Conservation (phyloP, 2,888 invertebrate species). For the Rhyacophila evoluta region DNA sequence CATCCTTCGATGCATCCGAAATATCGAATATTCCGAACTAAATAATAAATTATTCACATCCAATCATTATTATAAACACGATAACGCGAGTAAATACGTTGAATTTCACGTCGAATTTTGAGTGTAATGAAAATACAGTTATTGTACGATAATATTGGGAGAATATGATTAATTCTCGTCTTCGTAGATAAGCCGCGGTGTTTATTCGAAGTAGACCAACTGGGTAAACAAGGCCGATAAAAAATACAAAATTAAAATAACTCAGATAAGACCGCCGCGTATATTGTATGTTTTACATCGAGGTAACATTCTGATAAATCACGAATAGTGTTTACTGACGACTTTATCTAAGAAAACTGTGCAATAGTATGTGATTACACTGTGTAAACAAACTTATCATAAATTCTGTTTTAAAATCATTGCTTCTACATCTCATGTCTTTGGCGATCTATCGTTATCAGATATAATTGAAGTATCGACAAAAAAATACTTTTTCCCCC, state of each 20-base stretch:
- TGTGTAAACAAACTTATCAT: slow-evolving; percentile 54
- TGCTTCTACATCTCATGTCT: slow-evolving; percentile 29
- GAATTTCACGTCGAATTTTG: background rate
- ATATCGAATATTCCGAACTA: background rate
- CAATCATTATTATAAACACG: background rate
- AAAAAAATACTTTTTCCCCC: background rate
- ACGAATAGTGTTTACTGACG: slow-evolving; percentile 47
- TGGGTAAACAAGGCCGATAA: slow-evolving; percentile 45
- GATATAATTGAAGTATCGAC: background rate
- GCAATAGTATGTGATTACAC: slow-evolving; percentile 47
- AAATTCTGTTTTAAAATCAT: slow-evolving; percentile 48
- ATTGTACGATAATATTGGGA: background rate
- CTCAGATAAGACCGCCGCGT: slow-evolving; percentile 35
- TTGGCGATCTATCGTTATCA: slow-evolving; percentile 45
- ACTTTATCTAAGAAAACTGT: slow-evolving; percentile 53
- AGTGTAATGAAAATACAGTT: slow-evolving; percentile 32
- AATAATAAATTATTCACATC: slow-evolving; percentile 13
- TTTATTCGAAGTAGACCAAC: slow-evolving; percentile 35
- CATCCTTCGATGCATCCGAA: slow-evolving; percentile 13
- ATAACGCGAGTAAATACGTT: background rate
- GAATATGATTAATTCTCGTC: slow-evolving; percentile 35
- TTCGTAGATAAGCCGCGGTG: slow-evolving; percentile 42
- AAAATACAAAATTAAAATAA: slow-evolving; percentile 40
- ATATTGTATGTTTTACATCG: slow-evolving; percentile 43
- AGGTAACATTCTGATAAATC: slow-evolving; percentile 50